phyloP scores from a whole-genome alignment of 2,113 vertebrate genomes.

The Melospiza georgiana region DNA sequence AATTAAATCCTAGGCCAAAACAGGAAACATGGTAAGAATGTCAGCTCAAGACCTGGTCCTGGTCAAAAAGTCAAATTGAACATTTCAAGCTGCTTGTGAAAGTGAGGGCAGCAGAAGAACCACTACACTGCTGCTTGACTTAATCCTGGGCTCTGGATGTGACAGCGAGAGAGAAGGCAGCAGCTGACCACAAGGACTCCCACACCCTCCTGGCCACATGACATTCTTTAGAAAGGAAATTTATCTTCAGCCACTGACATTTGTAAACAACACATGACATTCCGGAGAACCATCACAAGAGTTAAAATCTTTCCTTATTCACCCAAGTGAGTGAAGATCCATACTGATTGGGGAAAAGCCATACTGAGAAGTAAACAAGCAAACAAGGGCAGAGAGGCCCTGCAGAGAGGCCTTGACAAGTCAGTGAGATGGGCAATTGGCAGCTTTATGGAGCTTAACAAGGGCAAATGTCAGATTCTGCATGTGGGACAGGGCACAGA shows the following conservation, averaged over 20 bases:
- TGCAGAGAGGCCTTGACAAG: background rate
- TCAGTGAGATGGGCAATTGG: background rate
- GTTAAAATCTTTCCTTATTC: background rate
- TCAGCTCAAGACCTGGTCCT: background rate
- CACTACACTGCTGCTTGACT: background rate
- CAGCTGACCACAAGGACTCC: background rate
- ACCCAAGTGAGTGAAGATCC: background rate
- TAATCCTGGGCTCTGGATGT: background rate
- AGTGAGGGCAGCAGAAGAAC: background rate
- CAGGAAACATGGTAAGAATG: background rate
- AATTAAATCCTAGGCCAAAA: background rate
- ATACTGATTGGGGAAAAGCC: background rate
- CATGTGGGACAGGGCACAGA: background rate
- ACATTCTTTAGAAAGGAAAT: background rate
- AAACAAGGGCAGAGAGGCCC: background rate
- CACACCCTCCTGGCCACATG: background rate
- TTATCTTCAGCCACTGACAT: background rate
- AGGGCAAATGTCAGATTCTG: background rate
- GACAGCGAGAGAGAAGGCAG: background rate
- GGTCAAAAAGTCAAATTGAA: background rate
- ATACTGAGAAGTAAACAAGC: background rate
- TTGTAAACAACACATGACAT: conserved; percentile 14
- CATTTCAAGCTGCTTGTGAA: background rate
- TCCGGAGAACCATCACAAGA: background rate
- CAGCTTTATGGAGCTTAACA: background rate